These are phyloP conservation scores for Ceratina australensis DNA, from an alignment of 1,140 invertebrate species.

Conservation along the genomic window DNA sequence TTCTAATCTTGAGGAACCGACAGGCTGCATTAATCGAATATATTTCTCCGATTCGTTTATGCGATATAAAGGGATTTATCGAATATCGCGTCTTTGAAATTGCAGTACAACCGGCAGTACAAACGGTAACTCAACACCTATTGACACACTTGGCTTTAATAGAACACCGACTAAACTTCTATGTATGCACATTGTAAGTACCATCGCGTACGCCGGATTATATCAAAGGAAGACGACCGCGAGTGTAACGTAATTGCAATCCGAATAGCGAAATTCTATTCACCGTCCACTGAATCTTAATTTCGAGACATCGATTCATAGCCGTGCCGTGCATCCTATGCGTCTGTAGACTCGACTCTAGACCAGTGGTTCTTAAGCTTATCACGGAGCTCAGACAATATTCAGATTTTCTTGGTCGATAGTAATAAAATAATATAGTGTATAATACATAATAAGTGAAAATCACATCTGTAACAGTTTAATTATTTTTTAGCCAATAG, in stretches of 20 bases:
- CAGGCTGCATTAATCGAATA: constrained; percentile 18
- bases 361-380: no score
- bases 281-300: constrained; percentile 25
- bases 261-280: constrained; percentile 31
- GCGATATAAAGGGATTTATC: constrained; percentile 46
- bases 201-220: background rate
- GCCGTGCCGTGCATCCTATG: no score
- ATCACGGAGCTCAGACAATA: no score
- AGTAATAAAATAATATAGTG: no score
- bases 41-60: constrained; percentile 40
- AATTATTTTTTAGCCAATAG: no score
- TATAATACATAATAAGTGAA: no score
- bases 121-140: constrained; percentile 48
- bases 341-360: no score
- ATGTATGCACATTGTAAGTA: background rate
- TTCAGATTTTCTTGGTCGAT: no score
- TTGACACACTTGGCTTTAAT: constrained; percentile 49
- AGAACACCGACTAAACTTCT: constrained; percentile 27
- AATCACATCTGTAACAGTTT: no score
- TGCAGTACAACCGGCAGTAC: constrained; percentile 47
- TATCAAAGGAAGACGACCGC: constrained; percentile 25
- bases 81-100: constrained; percentile 45
- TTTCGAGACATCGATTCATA: constrained; percentile 22
- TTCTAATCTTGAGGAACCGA: background rate
- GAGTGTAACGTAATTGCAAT: constrained; percentile 24